Evolutionary conservation across 2,113 vertebrate genomes (phyloP).

Genomic region (Cacatua alba): DNA sequence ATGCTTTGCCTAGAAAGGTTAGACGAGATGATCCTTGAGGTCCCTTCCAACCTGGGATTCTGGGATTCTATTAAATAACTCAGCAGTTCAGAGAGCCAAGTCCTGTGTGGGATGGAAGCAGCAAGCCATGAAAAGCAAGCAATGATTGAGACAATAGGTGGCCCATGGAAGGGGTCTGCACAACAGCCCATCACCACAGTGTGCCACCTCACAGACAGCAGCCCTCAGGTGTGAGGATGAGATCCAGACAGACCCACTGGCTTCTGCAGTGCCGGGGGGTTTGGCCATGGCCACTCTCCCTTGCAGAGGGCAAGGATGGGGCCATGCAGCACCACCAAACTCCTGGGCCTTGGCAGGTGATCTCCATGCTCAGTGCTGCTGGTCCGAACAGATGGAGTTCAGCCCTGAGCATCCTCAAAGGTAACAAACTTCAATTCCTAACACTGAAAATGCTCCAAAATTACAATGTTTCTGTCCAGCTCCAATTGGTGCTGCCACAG

Average conservation of each 20-base stretch:
- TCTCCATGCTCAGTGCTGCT: accelerated
- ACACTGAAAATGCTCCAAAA: neutral
- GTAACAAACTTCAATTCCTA: neutral
- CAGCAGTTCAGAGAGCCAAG: neutral
- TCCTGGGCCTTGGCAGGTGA: neutral
- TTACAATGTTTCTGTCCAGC: accelerated
- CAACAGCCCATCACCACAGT: accelerated
- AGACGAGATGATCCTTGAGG: neutral
- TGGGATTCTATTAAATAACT: neutral
- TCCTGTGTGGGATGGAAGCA: accelerated
- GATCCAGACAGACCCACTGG: neutral
- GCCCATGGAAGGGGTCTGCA: neutral
- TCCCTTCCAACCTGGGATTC: neutral
- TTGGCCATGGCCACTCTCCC: neutral
- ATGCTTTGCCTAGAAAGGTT: neutral
- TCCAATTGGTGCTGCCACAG: neutral
- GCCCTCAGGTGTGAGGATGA: accelerated
- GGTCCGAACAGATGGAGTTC: neutral
- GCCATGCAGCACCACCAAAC: neutral
- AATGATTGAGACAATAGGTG: accelerated
- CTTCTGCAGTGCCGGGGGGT: accelerated
- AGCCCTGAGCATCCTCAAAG: neutral
- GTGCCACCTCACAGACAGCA: accelerated
- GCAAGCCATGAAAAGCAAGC: accelerated
- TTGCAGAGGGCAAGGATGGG: accelerated